phyloP scores from a whole-genome alignment of 2,797 vertebrate genomes.

The Gephyroberyx darwinii region DNA sequence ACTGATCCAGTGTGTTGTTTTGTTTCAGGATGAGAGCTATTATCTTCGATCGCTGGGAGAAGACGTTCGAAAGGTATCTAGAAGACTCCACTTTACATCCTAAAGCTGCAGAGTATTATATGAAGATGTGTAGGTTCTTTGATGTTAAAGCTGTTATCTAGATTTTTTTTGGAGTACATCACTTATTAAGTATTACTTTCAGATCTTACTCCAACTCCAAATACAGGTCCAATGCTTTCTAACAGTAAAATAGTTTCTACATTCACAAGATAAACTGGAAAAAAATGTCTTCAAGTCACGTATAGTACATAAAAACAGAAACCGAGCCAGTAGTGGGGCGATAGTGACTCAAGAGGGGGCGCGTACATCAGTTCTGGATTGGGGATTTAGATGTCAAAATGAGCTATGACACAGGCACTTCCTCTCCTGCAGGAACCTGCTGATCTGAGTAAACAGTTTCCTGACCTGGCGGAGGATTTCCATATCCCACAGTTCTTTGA shows the following conservation, averaged over 20 bases:
- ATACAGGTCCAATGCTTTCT: background rate
- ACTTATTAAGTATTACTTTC: background rate
- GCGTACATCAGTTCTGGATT: background rate
- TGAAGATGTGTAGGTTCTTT: background rate
- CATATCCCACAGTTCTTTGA: constrained; percentile 89
- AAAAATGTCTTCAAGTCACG: background rate
- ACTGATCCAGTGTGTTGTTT: background rate
- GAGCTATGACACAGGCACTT: background rate
- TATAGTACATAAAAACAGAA: too few species aligned
- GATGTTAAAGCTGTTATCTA: background rate
- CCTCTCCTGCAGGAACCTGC: constrained; percentile 86
- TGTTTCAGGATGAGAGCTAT: constrained; percentile 91
- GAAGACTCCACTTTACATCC: background rate
- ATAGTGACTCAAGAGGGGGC: too few species aligned
- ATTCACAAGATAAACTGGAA: background rate
- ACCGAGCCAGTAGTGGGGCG: too few species aligned
- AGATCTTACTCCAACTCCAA: background rate
- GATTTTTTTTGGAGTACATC: background rate
- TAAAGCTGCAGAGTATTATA: background rate
- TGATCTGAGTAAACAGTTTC: constrained; percentile 92
- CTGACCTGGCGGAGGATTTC: constrained; percentile 88
- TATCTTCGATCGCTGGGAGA: constrained; percentile 94
- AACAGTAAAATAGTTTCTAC: too few species aligned
- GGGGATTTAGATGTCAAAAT: background rate
- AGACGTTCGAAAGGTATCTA: constrained; percentile 89